These are phyloP conservation scores for Erebia ligea DNA, from an alignment of 2,888 invertebrate genomes.

Conservation along the genomic window DNA sequence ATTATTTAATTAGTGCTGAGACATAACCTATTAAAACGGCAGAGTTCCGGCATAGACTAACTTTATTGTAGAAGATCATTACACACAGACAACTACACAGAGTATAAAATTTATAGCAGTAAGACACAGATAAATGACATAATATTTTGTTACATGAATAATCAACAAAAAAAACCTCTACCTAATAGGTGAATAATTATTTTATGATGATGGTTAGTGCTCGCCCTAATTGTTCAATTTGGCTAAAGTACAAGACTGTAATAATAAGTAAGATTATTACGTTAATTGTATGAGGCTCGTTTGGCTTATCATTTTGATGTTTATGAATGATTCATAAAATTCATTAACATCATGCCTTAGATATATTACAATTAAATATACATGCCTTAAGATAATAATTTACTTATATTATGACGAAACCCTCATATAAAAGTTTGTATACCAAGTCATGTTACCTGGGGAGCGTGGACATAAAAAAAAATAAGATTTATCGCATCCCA, in stretches of 20 bases:
- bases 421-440: conserved; percentile 20
- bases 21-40: no score
- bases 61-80: no score
- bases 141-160: no score
- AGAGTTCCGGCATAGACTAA: no score
- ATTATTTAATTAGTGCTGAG: no score
- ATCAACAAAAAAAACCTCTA: no score
- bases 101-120: no score
- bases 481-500: conserved; percentile 38
- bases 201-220: background rate
- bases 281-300: conserved; percentile 2
- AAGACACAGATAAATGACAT: no score
- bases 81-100: no score
- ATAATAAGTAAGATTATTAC: background rate
- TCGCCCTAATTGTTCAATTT: conserved; percentile 3
- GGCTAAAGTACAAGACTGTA: background rate
- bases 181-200: no score
- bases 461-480: conserved; percentile 32
- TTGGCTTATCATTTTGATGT: conserved; percentile 3
- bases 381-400: background rate
- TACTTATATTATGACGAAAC: conserved; percentile 17
- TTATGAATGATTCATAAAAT: conserved; percentile 4
- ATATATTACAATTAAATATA: background rate
- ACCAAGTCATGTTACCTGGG: conserved; percentile 25
- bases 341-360: background rate